Conservation (phyloP, 2,113 vertebrate species). For the Phrynocephalus versicolor region DNA sequence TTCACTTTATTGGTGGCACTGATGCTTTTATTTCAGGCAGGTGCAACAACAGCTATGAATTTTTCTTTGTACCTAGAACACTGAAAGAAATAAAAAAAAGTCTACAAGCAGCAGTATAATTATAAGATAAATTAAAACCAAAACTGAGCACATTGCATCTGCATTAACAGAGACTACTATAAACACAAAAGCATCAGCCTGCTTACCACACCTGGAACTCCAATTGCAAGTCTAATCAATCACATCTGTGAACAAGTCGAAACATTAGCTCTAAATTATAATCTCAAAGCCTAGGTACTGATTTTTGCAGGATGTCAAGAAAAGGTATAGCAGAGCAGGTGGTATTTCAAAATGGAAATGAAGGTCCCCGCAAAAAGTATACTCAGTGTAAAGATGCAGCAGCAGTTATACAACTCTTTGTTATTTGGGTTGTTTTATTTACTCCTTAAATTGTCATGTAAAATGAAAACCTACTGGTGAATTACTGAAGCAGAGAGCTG, state of each 20-base stretch:
- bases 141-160: constrained; percentile 55
- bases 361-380: constrained; percentile 37
- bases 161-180: constrained; percentile 60
- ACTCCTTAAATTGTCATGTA: constrained; percentile 43
- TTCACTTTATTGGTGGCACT: constrained; percentile 71
- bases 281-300: constrained; percentile 40
- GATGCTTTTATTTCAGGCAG: constrained; percentile 72
- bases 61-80: constrained; percentile 80
- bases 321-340: constrained; percentile 29
- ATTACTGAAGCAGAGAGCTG: constrained; percentile 74
- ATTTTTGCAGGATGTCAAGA: constrained; percentile 29
- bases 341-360: constrained; percentile 42
- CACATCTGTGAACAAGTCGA: constrained; percentile 62
- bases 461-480: constrained; percentile 81
- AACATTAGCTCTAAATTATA: constrained; percentile 62
- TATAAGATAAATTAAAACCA: constrained; percentile 61
- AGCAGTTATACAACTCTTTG: constrained; percentile 61
- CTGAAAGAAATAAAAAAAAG: constrained; percentile 70
- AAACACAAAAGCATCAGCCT: constrained; percentile 69
- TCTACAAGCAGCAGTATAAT: constrained; percentile 70
- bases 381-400: constrained; percentile 62
- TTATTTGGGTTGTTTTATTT: constrained; percentile 35
- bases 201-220: constrained; percentile 60
- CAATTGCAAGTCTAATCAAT: constrained; percentile 61
- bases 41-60: constrained; percentile 61